Evolutionary conservation across 2,888 invertebrate genomes (phyloP).

Genomic region (Eupithecia inturbata): DNA sequence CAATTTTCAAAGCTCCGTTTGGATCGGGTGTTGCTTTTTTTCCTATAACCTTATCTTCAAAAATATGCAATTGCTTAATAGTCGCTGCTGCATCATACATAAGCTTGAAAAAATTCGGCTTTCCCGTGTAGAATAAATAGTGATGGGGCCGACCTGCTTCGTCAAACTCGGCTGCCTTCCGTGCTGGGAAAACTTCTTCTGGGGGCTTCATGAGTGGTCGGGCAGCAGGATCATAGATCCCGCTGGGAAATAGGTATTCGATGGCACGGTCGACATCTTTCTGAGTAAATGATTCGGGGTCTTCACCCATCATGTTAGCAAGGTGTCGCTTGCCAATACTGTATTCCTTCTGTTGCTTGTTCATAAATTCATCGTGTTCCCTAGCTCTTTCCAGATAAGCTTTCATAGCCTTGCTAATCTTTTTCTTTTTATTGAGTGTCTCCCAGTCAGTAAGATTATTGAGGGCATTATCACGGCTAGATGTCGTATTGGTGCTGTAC

Average conservation of each 20-base stretch:
- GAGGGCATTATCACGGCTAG: constrained; percentile 51
- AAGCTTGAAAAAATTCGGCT: constrained; percentile 92
- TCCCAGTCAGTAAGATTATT: constrained; percentile 75
- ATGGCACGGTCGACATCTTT: constrained; percentile 94
- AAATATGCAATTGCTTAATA: constrained; percentile 86
- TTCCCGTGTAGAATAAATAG: constrained; percentile 95
- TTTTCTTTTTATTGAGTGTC: constrained; percentile 80
- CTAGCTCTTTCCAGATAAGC: constrained; percentile 93
- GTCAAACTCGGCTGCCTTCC: constrained; percentile 96
- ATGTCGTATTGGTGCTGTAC: constrained; percentile 56
- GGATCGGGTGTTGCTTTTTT: constrained; percentile 86
- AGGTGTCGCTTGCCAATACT: constrained; percentile 97
- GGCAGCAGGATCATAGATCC: constrained; percentile 92
- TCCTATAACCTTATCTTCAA: constrained; percentile 88
- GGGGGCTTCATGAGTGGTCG: constrained; percentile 96
- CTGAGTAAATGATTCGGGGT: constrained; percentile 94
- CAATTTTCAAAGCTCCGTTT: constrained; percentile 79
- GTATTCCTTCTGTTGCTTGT: constrained; percentile 90
- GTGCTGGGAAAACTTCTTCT: constrained; percentile 91
- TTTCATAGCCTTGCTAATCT: constrained; percentile 94
- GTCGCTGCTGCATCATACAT: constrained; percentile 91
- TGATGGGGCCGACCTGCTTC: constrained; percentile 95
- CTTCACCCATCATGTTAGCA: constrained; percentile 99
- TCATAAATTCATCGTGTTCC: constrained; percentile 93
- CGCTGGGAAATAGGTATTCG: constrained; percentile 97